Evolutionary conservation across 2,888 invertebrate genomes (phyloP), one percentile per base, ranked within the genome.

Genomic region (Apamea monoglypha): DNA sequence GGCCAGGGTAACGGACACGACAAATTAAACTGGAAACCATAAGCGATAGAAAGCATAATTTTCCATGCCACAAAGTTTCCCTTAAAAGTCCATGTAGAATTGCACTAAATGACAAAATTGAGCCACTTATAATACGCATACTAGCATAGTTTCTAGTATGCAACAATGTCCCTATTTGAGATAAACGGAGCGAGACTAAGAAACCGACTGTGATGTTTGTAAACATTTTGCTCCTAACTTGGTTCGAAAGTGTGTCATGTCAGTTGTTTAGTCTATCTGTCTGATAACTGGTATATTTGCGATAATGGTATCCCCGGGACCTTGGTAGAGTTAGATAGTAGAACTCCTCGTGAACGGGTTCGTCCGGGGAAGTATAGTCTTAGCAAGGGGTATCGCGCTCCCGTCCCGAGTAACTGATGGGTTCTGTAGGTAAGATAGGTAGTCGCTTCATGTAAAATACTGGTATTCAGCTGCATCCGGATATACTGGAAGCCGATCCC

Each of bases 131-230:
- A 29, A 21, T 70, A 21, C 12, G 18, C 53, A 16, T 80, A 59
- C 64, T n/a, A 32, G 21, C 47, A 64, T 59, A 73, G 61, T 74
- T 70, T 72, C 53, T 76, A 56, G 63, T 61, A 63, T 74, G 76
- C 64, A 69, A 85, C 74, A 70, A 76, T 53, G 67, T 66, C 66
- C 74, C 76, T 63, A 80, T 83, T 82, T 61, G 61, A 40, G 56
- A 8, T 73, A 82, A 85, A 69, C 85, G 76, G 80, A 83, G 80
- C 85, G 84, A 79, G 53, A 83, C 83, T 47, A 16, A 8, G 71
- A 14, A 73, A 83, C 76, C 68, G 44, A 29, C 6, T 63, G 67
- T 32, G 10, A 14, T 78, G 50, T 81, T 82, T 77, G 53, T 63
- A 77, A 82, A 78, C 67, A 80, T 47, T 47, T 66, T 63, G 36